These are phyloP conservation scores for Cirrhinus mrigala DNA, from an alignment of 2,797 vertebrate genomes.

Conservation along the genomic window DNA sequence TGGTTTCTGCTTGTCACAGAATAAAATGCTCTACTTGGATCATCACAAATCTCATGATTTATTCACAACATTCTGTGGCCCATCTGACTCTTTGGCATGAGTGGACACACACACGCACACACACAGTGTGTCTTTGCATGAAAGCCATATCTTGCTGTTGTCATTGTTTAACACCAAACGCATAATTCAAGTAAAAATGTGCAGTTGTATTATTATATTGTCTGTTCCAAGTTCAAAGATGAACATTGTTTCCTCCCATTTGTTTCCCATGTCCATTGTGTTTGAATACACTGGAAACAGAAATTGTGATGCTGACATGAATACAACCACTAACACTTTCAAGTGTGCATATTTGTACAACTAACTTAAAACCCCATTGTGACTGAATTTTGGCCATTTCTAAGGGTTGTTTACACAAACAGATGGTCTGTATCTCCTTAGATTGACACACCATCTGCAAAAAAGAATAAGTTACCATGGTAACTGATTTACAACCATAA, in stretches of 20 bases:
- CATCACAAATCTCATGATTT: conserved; percentile 69
- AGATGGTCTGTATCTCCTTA: conserved; percentile 46
- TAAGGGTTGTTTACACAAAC: conserved; percentile 45
- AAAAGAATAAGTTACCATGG: conserved; percentile 44
- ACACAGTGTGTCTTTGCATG: not conserved
- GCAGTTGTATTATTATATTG: not conserved
- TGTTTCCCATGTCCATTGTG: not conserved
- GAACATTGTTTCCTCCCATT: not conserved
- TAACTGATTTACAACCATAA: conserved; percentile 34
- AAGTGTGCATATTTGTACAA: conserved; percentile 7
- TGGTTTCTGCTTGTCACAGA: conserved; percentile 35
- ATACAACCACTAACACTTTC: not conserved
- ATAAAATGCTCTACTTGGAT: conserved; percentile 66
- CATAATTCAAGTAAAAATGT: conserved; percentile 5
- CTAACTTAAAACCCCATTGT: not conserved
- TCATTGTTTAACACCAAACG: not conserved
- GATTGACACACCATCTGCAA: conserved; percentile 45
- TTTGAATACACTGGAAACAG: not conserved
- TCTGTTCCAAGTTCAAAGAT: not conserved
- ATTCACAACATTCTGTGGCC: conserved; percentile 70
- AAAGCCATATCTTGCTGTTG: not conserved
- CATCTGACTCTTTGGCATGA: conserved; percentile 61
- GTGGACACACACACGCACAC: conserved; percentile 32
- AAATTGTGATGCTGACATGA: conserved; percentile 1
- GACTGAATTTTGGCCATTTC: conserved; percentile 24